A percentile compares a stretch with the other conserved stretches of the same genome.
Conservation (phyloP, 2,888 invertebrate species). For the Calameuta filiformis region DNA sequence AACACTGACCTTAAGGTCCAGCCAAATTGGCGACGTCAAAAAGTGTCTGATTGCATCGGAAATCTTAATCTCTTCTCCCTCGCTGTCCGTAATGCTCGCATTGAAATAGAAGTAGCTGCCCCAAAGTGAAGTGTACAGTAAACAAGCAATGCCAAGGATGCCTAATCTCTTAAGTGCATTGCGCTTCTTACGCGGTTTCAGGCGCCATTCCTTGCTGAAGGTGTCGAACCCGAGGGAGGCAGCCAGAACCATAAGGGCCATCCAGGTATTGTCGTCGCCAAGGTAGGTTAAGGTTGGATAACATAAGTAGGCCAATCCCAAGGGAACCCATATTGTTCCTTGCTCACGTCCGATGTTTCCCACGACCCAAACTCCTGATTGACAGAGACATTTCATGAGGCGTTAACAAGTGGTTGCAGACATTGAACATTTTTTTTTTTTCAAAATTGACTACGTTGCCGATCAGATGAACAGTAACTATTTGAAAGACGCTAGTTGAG, state of each 20-base stretch:
- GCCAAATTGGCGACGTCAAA: slow-evolving; percentile 83
- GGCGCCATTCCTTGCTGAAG: slow-evolving; percentile 83
- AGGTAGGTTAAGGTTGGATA: slow-evolving; percentile 79
- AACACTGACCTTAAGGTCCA: slow-evolving; percentile 67
- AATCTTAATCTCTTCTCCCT: slow-evolving; percentile 88
- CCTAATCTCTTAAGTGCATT: slow-evolving; percentile 68
- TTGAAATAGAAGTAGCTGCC: slow-evolving; percentile 87
- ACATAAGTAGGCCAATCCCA: slow-evolving; percentile 75
- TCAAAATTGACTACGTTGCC: background rate
- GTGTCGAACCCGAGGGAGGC: slow-evolving; percentile 80
- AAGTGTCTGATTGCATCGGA: slow-evolving; percentile 91
- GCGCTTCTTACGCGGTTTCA: slow-evolving; percentile 70
- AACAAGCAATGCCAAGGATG: slow-evolving; percentile 72
- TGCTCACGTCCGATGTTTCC: slow-evolving; percentile 90
- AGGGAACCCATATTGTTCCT: slow-evolving; percentile 77
- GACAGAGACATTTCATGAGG: background rate
- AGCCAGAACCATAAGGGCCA: slow-evolving; percentile 74
- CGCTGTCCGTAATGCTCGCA: slow-evolving; percentile 84
- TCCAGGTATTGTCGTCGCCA: slow-evolving; percentile 79
- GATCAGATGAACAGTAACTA: too few species aligned
- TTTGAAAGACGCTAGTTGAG: background rate
- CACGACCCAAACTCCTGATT: slow-evolving; percentile 86
- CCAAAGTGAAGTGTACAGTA: slow-evolving; percentile 80
- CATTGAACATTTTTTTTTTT: background rate
- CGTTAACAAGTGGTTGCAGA: background rate